Evolutionary conservation across 2,113 vertebrate species (phyloP).

Genomic region (Casuarius casuarius): DNA sequence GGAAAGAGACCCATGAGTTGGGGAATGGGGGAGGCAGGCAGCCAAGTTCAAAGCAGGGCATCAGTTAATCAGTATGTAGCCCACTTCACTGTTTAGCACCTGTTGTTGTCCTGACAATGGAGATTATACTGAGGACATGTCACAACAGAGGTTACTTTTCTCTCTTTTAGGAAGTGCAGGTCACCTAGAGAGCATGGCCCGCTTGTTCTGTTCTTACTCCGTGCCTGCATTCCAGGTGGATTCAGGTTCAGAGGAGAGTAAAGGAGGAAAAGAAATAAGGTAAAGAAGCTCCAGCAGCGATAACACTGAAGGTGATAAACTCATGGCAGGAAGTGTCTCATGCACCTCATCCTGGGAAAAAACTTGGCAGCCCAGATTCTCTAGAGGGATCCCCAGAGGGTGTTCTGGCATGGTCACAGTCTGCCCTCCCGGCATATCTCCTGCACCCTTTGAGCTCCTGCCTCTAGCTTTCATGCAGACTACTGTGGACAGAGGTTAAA

Average conservation of each 20-base stretch:
- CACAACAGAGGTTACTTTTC: not conserved
- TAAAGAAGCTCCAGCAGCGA: not conserved
- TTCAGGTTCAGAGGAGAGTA: not conserved
- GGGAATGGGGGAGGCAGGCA: not conserved
- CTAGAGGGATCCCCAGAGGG: not conserved
- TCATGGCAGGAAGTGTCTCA: not conserved
- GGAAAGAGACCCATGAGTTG: not conserved
- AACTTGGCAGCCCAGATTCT: not conserved
- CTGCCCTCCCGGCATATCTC: not conserved
- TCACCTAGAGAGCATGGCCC: not conserved
- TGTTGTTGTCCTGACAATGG: not conserved
- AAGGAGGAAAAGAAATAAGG: not conserved
- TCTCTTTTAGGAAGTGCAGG: not conserved
- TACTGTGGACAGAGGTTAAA: not conserved
- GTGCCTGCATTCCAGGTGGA: not conserved
- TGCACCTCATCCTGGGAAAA: not conserved
- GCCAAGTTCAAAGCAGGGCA: not conserved
- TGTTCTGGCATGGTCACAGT: not conserved
- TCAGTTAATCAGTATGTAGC: not conserved
- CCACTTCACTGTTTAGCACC: too few relatives aligned
- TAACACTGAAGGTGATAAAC: not conserved
- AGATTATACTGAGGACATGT: not conserved
- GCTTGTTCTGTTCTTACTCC: not conserved
- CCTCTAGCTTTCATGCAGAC: not conserved
- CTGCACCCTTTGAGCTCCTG: not conserved